Conservation (phyloP, 2,888 invertebrate species). For the Mesorhabditis belari region DNA sequence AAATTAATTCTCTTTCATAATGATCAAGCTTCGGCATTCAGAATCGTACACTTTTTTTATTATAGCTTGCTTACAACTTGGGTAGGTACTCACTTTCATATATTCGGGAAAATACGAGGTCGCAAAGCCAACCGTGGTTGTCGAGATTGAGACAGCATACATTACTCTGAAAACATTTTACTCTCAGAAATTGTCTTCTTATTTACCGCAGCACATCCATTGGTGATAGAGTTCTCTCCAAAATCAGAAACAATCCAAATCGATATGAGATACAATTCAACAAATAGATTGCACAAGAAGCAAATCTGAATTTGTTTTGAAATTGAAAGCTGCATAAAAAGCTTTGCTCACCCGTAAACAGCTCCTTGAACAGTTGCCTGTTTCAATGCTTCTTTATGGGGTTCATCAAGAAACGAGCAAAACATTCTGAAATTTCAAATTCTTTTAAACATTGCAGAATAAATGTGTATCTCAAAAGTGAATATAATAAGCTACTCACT, state of each 20-base stretch:
- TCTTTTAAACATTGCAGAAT: too few relatives aligned
- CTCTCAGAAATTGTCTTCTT: neutral
- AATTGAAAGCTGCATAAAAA: neutral
- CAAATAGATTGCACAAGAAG: conserved; percentile 51
- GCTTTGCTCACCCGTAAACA: conserved; percentile 21
- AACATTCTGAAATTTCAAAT: conserved; percentile 21
- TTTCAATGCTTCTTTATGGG: conserved; percentile 29
- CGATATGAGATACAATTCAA: conserved; percentile 53
- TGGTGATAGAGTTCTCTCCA: conserved; percentile 54
- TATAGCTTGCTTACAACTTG: conserved; percentile 40
- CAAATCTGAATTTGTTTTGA: conserved; percentile 28
- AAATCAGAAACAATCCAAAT: conserved; percentile 54
- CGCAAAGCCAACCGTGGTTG: conserved; percentile 55
- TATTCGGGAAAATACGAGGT: conserved; percentile 53
- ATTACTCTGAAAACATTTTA: conserved; percentile 23
- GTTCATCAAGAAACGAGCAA: conserved; percentile 28
- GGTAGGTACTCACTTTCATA: conserved; percentile 56
- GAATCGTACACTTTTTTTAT: neutral
- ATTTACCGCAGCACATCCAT: conserved; percentile 54
- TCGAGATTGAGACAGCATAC: conserved; percentile 33
- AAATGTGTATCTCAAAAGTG: too few relatives aligned
- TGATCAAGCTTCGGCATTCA: neutral
- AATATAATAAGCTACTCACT: too few relatives aligned
- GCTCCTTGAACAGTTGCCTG: conserved; percentile 37
- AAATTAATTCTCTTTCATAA: too few relatives aligned